Evolutionary conservation across 2,888 invertebrate genomes (phyloP), one percentile per base, ranked within the genome.

Genomic region (Amblyteles armatorius): DNA sequence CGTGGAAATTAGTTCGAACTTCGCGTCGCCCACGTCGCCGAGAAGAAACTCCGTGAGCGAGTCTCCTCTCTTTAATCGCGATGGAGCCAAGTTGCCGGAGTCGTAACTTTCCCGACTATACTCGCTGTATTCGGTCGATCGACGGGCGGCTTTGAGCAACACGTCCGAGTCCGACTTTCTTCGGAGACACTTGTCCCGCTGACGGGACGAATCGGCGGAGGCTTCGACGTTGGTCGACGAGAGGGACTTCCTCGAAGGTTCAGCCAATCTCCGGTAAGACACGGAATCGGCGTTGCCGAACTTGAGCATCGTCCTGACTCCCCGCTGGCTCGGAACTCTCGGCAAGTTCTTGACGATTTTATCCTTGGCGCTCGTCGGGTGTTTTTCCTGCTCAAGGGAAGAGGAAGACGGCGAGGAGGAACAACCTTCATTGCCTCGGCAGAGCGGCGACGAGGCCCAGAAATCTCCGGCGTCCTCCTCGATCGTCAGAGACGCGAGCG

Each of bases 401-500:
- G 6, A 16, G 5, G n/a, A 29, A 11, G 63, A 60, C 16, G 4
- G 9, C 6, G 52, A n/a, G 6, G 52, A 19, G 6, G 6, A 55
- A 19, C 0, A 7, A 9, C n/a, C 52, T 0, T 52, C 26, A 11
- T 76, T 36, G 48, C 36, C 60, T 7, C 48, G 40, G 7, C 22
- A 11, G 22, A 63, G 13, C 6, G 81, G 71, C 67, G 81, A 76
- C 3, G 76, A 82, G 0, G 76, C 40, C n/a, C 19, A 69, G 13
- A 82, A 57, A 19, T 40, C 5, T 6, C 44, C 19, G 29, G 1
- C 19, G 26, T 40, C 33, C 22, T 57, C 55, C 0, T 33, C 11
- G 9, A 72, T 22, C 7, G 22, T 3, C 26, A 60, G n/a, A 13
- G 81, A 69, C 22, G 68, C 33, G 40, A 60, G 36, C 3, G 60